phyloP scores from a whole-genome alignment of 1,140 invertebrate species.

The Ostrea edulis region DNA sequence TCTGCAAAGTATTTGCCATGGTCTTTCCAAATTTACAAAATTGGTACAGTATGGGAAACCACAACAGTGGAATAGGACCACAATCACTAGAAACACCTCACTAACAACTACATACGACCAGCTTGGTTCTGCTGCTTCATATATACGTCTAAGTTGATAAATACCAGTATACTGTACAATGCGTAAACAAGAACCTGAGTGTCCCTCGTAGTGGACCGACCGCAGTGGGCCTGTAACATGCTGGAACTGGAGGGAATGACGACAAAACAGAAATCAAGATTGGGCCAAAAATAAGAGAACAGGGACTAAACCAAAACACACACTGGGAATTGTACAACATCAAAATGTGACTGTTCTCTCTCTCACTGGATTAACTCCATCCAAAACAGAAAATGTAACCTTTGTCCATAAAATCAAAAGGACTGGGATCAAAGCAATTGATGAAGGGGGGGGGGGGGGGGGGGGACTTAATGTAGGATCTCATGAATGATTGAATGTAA shows the following conservation, averaged over 20 bases:
- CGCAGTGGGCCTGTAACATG: not conserved
- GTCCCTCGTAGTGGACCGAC: not conserved
- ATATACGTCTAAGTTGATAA: not conserved
- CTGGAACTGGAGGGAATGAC: not conserved
- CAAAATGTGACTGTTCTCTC: not conserved
- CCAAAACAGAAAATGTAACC: not conserved
- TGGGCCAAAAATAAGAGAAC: not conserved
- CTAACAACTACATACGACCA: constrained; percentile 17
- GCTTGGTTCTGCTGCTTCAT: not conserved
- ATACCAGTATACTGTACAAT: not conserved
- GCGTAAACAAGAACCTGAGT: not conserved
- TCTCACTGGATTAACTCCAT: not conserved
- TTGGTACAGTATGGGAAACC: constrained; percentile 11
- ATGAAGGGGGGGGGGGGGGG: no score
- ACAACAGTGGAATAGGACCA: not conserved
- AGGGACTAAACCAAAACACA: not conserved
- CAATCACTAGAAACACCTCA: not conserved
- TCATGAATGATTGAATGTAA: not conserved
- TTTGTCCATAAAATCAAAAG: not conserved
- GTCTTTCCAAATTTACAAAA: constrained; percentile 16
- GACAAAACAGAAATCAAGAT: not conserved
- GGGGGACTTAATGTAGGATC: not conserved
- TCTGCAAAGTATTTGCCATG: constrained; percentile 29
- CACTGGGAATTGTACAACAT: constrained; percentile 6
- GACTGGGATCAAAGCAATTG: not conserved